Evolutionary conservation across 2,888 invertebrate species (phyloP).

Genomic region (Schrankia costaestrigalis): DNA sequence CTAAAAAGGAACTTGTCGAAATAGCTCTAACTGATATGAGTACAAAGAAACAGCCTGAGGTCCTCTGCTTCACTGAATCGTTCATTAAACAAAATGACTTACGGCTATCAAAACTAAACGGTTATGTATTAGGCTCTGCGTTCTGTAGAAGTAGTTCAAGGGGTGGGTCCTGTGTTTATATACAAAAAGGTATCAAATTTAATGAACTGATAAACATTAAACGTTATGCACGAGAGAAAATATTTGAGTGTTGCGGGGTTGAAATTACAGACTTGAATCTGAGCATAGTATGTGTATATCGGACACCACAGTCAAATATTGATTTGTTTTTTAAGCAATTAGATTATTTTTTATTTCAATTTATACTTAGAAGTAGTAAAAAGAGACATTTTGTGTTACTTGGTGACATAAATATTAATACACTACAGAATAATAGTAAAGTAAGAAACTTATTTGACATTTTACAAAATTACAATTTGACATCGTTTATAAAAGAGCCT

Average conservation of each 20-base stretch:
- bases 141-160: too few species aligned
- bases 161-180: neutral
- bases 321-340: too few species aligned
- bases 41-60: neutral
- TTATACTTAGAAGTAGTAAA: too few species aligned
- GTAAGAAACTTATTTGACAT: neutral
- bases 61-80: conserved; percentile 1
- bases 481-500: neutral
- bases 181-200: neutral
- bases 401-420: neutral
- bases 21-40: neutral
- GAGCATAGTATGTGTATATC: neutral
- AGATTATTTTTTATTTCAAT: too few species aligned
- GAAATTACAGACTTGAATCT: neutral
- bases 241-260: neutral
- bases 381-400: too few species aligned
- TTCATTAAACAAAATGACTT: neutral
- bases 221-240: neutral
- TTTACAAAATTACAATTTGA: neutral
- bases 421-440: neutral
- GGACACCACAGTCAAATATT: neutral
- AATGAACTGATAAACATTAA: neutral
- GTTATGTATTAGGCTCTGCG: neutral
- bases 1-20: neutral
- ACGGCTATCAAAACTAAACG: neutral